Conservation (phyloP, 2,113 vertebrate genomes). For the Embiotoca jacksoni region DNA sequence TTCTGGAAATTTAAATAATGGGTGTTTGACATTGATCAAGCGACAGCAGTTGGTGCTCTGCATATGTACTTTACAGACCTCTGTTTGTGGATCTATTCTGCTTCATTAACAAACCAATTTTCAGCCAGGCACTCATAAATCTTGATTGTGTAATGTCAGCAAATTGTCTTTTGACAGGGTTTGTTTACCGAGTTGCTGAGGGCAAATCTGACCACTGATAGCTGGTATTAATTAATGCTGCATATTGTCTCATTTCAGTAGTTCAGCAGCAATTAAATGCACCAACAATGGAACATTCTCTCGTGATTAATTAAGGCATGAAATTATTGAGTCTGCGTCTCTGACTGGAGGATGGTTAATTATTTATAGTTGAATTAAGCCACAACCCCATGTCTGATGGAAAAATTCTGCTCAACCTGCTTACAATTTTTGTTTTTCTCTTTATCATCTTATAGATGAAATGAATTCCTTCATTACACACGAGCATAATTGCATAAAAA, state of each 20-base stretch:
- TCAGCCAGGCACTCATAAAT: conserved; percentile 70
- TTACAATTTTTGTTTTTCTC: conserved; percentile 53
- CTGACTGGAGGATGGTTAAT: conserved; percentile 71
- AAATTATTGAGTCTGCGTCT: conserved; percentile 66
- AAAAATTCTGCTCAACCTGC: conserved; percentile 58
- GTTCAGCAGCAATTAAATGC: conserved; percentile 73
- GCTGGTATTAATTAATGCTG: conserved; percentile 78
- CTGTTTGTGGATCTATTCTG: conserved; percentile 54
- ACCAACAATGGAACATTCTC: conserved; percentile 65
- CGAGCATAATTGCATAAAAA: conserved; percentile 38
- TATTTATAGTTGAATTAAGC: conserved; percentile 75
- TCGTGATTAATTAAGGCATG: conserved; percentile 79
- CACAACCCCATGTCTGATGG: conserved; percentile 60
- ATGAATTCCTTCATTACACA: conserved; percentile 40
- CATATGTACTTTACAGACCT: conserved; percentile 56
- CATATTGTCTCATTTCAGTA: conserved; percentile 69
- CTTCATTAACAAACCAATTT: conserved; percentile 69
- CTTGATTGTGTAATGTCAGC: conserved; percentile 71
- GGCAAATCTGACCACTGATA: conserved; percentile 72
- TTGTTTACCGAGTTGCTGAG: conserved; percentile 67
- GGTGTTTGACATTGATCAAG: conserved; percentile 74
- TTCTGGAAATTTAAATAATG: conserved; percentile 59
- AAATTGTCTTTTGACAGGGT: conserved; percentile 60
- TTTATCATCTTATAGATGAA: conserved; percentile 14
- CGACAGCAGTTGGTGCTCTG: conserved; percentile 62